phyloP scores from a whole-genome alignment of 2,113 vertebrate species.

The Cephalopholis sonnerati region DNA sequence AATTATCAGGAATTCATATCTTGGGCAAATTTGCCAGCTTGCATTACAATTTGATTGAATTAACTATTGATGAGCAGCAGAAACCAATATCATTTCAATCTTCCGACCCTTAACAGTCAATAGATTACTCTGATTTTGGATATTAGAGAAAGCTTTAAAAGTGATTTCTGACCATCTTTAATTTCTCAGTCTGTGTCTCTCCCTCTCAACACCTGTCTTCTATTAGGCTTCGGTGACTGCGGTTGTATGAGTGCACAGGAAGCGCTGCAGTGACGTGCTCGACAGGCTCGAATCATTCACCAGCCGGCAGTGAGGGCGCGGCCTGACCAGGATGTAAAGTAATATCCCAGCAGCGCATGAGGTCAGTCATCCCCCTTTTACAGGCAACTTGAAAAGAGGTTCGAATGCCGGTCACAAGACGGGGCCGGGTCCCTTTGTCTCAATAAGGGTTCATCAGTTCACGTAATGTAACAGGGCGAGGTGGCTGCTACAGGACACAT shows the following conservation, averaged over 20 bases:
- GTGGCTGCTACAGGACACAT: slow-evolving; percentile 46
- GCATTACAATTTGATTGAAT: slow-evolving; percentile 69
- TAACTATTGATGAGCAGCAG: slow-evolving; percentile 74
- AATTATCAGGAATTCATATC: slow-evolving; percentile 73
- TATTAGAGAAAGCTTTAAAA: slow-evolving; percentile 32
- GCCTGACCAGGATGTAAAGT: slow-evolving; percentile 65
- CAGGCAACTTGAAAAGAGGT: slow-evolving; percentile 72
- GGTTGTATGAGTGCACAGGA: slow-evolving; percentile 48
- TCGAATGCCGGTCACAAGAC: slow-evolving; percentile 76
- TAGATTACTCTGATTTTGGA: slow-evolving; percentile 43
- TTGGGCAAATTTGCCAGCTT: slow-evolving; percentile 73
- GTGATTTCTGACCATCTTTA: background rate
- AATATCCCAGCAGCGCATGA: slow-evolving; percentile 74
- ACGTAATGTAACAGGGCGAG: slow-evolving; percentile 52
- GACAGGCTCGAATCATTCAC: slow-evolving; percentile 46
- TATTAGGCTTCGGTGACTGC: slow-evolving; percentile 63
- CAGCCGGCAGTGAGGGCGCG: slow-evolving; percentile 47
- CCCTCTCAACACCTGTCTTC: slow-evolving; percentile 67
- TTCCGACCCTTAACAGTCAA: slow-evolving; percentile 16
- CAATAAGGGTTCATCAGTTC: slow-evolving; percentile 59
- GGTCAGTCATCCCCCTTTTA: slow-evolving; percentile 62
- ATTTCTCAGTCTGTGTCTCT: background rate
- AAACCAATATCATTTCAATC: slow-evolving; percentile 56
- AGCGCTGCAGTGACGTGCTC: slow-evolving; percentile 42
- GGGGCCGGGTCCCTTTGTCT: slow-evolving; percentile 53